Evolutionary conservation across 2,888 invertebrate species (phyloP).

Genomic region (Agrotis puta): DNA sequence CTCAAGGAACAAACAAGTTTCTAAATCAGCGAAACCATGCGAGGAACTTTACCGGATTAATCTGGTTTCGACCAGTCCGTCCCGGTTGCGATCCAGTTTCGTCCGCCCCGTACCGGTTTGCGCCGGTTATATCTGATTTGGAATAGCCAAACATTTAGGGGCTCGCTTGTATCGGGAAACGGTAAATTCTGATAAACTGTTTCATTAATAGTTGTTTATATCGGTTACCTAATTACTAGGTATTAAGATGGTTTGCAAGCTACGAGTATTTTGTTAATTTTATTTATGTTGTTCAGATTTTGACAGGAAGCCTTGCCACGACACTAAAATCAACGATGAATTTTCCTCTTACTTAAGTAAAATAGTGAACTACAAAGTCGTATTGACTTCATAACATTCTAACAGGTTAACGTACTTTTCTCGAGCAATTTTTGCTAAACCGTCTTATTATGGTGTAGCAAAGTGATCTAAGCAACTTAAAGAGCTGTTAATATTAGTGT

Average conservation of each 20-base stretch:
- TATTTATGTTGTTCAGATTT: constrained; percentile 18
- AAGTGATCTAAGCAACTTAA: constrained; percentile 54
- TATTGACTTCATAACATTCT: constrained; percentile 22
- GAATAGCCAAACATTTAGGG: constrained; percentile 81
- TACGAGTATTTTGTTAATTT: constrained; percentile 41
- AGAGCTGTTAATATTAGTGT: constrained; percentile 62
- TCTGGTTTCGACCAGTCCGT: constrained; percentile 83
- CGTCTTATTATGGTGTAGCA: constrained; percentile 44
- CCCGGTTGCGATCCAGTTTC: constrained; percentile 77
- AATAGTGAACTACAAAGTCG: constrained; percentile 11
- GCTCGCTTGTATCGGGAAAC: constrained; percentile 60
- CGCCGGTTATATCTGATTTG: constrained; percentile 82
- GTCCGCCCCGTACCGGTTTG: constrained; percentile 62
- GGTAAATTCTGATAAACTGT: constrained; percentile 63
- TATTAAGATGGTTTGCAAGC: constrained; percentile 44
- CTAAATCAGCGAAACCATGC: constrained; percentile 89
- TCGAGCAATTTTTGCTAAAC: constrained; percentile 43
- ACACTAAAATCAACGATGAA: background rate
- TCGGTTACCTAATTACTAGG: constrained; percentile 48
- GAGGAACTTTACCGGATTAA: constrained; percentile 85
- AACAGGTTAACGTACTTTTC: constrained; percentile 26
- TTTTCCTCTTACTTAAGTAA: background rate
- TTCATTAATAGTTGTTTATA: constrained; percentile 63
- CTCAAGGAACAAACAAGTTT: constrained; percentile 87
- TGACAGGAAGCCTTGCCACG: background rate